These are phyloP conservation scores for Chionis minor DNA, from an alignment of 2,113 vertebrate species.

Conservation along the genomic window DNA sequence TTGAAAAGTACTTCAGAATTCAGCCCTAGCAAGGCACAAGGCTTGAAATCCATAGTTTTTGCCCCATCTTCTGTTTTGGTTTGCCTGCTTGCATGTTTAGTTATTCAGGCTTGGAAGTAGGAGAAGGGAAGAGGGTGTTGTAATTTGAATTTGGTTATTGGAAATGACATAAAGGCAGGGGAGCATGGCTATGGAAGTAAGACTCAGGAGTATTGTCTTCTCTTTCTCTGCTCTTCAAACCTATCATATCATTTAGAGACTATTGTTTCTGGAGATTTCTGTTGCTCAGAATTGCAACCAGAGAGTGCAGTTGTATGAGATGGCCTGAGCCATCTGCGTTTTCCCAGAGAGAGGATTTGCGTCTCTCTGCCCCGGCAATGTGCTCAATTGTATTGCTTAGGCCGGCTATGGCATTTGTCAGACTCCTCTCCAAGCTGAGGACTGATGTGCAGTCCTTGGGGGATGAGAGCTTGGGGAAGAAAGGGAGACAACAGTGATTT, in stretches of 20 bases:
- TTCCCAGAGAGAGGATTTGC: not conserved
- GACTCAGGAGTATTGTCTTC: fast-evolving
- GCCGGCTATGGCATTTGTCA: not conserved
- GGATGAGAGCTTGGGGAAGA: not conserved
- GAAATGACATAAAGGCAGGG: not conserved
- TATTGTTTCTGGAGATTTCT: not conserved
- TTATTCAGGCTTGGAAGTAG: not conserved
- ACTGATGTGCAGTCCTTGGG: not conserved
- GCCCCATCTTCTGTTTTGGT: not conserved
- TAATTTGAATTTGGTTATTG: not conserved
- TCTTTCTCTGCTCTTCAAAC: not conserved
- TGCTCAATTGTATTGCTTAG: not conserved
- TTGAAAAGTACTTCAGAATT: not conserved
- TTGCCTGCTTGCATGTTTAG: not conserved
- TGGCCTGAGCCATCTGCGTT: not conserved
- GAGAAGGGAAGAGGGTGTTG: not conserved
- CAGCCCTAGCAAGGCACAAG: not conserved
- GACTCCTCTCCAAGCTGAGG: not conserved
- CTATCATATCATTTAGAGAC: not conserved
- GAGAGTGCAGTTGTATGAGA: not conserved
- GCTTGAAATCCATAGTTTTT: not conserved
- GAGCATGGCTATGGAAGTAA: not conserved
- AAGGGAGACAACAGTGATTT: not conserved
- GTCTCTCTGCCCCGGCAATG: not conserved
- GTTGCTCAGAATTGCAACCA: not conserved